These are phyloP conservation scores for Papilio aristodemus DNA, from an alignment of 1,140 invertebrate genomes.

Conservation along the genomic window DNA sequence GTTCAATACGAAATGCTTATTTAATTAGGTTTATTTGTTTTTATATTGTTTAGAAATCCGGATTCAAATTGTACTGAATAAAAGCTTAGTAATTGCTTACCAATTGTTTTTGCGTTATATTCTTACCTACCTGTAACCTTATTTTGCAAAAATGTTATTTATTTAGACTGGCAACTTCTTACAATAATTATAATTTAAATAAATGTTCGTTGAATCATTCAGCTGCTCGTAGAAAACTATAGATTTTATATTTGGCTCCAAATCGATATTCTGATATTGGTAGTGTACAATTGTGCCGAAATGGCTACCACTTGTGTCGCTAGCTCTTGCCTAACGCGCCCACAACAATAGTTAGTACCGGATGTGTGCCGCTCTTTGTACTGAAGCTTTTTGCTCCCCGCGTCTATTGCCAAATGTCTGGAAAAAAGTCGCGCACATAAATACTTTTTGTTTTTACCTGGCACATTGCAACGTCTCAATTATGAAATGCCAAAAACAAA, in stretches of 20 bases:
- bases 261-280: slow-evolving; percentile 15
- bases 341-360: slow-evolving; percentile 47
- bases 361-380: slow-evolving; percentile 54
- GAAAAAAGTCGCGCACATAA: slow-evolving; percentile 36
- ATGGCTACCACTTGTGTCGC: slow-evolving; percentile 11
- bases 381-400: slow-evolving; percentile 48
- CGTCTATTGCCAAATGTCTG: slow-evolving; percentile 40
- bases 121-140: no score
- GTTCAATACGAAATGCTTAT: slow-evolving; percentile 59
- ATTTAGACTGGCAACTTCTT: no score
- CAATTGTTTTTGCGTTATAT: no score
- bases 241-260: not conserved
- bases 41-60: slow-evolving; percentile 26
- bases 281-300: slow-evolving; percentile 16
- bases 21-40: slow-evolving; percentile 62
- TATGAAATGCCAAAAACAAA: not conserved
- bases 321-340: slow-evolving; percentile 29
- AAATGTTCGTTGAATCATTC: not conserved
- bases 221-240: not conserved
- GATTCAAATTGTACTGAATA: no score
- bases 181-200: not conserved
- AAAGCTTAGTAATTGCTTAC: no score
- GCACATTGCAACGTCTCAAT: not conserved
- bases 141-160: no score
- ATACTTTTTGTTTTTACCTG: slow-evolving; percentile 1